Evolutionary conservation across 2,797 vertebrate genomes (phyloP).

Genomic region (Jordanella pulchra): DNA sequence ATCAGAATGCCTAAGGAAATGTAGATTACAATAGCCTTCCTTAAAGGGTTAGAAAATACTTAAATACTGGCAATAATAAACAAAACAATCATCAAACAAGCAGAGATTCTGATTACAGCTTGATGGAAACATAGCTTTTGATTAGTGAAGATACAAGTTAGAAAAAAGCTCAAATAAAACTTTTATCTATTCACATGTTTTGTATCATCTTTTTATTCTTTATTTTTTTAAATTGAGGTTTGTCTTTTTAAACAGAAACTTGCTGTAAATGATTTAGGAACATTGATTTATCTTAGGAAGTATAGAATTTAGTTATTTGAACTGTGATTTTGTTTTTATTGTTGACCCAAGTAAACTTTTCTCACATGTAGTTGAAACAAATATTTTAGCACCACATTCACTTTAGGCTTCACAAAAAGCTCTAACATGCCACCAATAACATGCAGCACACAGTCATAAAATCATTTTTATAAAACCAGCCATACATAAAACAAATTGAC

Average conservation of each 20-base stretch:
- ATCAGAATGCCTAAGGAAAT: constrained; percentile 3
- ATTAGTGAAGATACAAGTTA: background rate
- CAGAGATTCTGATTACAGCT: background rate
- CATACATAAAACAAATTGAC: background rate
- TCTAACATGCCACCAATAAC: background rate
- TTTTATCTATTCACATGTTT: background rate
- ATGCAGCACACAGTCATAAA: background rate
- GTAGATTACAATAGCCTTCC: background rate
- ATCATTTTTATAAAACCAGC: background rate
- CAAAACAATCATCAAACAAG: background rate
- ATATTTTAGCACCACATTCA: background rate
- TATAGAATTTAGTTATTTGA: background rate
- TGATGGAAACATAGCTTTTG: background rate
- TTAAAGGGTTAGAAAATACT: background rate
- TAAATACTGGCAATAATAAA: background rate
- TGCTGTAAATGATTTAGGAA: background rate
- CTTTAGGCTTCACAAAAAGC: background rate
- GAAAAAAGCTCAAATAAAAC: background rate
- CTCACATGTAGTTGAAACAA: background rate
- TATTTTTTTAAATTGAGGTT: background rate
- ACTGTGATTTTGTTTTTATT: background rate
- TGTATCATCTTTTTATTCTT: background rate
- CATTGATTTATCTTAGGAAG: background rate
- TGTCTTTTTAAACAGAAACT: background rate
- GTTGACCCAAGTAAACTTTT: background rate